phyloP scores from a whole-genome alignment of 2,888 invertebrate species.

The Pachliopta kotzebuea region DNA sequence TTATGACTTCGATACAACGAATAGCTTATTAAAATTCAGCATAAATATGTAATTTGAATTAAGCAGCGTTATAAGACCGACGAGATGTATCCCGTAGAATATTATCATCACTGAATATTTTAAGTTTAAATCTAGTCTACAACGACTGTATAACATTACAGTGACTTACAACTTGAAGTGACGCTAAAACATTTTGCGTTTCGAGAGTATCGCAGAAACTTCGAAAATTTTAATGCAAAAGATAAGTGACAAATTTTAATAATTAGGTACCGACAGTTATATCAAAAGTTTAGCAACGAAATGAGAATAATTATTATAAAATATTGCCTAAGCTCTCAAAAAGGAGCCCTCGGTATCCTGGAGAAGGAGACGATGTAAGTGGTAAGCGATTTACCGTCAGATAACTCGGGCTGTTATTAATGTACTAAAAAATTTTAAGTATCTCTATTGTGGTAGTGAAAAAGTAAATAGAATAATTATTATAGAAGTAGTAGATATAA shows the following conservation, averaged over 20 bases:
- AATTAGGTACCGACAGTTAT: constrained; percentile 40
- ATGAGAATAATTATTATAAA: constrained; percentile 56
- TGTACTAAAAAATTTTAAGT: too few species aligned
- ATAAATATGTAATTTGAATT: too few species aligned
- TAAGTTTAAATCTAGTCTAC: constrained; percentile 1
- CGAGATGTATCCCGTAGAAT: too few species aligned
- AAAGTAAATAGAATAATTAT: too few species aligned
- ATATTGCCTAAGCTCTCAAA: constrained; percentile 51
- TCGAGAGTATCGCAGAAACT: constrained; percentile 17
- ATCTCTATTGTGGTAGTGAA: too few species aligned
- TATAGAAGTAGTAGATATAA: too few species aligned
- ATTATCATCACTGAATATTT: constrained; percentile 2
- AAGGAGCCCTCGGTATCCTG: constrained; percentile 40
- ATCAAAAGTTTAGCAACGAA: constrained; percentile 47
- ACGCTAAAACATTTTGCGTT: constrained; percentile 16
- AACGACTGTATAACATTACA: constrained; percentile 2
- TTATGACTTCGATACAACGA: too few species aligned
- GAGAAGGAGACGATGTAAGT: constrained; percentile 34
- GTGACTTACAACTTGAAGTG: not conserved
- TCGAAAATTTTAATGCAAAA: constrained; percentile 36
- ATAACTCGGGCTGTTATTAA: not conserved
- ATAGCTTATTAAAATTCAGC: too few species aligned
- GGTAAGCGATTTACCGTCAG: constrained; percentile 18
- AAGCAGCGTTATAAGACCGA: too few species aligned
- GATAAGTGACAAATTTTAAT: constrained; percentile 26